Percentiles rank a stretch among this genome's conserved stretches.
These are phyloP conservation scores for Megamerina dolium DNA, from an alignment of 2,888 invertebrate genomes.

Conservation along the genomic window DNA sequence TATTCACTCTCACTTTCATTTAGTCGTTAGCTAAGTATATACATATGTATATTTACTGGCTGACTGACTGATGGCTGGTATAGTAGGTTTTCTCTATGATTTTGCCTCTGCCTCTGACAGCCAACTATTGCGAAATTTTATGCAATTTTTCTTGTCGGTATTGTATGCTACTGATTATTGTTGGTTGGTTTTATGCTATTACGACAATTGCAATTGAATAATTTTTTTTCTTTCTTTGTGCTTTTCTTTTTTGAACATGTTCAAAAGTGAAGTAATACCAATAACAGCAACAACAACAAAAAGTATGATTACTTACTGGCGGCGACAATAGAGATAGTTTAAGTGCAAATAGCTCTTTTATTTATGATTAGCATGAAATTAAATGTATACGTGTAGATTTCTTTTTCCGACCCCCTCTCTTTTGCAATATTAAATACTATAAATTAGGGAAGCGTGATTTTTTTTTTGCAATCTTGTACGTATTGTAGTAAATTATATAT, in stretches of 20 bases:
- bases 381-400: no score
- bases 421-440: no score
- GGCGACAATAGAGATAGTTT: no score
- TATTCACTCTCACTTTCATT: slow-evolving; percentile 50
- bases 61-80: neutral
- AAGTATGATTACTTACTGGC: no score
- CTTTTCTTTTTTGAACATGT: neutral
- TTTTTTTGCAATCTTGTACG: no score
- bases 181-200: slow-evolving; percentile 4
- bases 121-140: slow-evolving; percentile 43
- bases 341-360: no score
- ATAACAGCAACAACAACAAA: no score
- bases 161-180: slow-evolving; percentile 12
- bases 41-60: no score
- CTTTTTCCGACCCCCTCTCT: no score
- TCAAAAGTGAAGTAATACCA: neutral
- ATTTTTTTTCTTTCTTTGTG: neutral
- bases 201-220: neutral
- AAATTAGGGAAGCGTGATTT: no score
- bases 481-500: no score
- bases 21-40: slow-evolving; percentile 8
- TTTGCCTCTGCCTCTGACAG: slow-evolving; percentile 18
- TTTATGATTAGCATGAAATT: no score
- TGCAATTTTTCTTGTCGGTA: slow-evolving; percentile 17
- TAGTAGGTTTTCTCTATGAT: slow-evolving; percentile 9